Conservation (phyloP, 92 coral and sea anemone species). For the Bergia puertoricense region DNA sequence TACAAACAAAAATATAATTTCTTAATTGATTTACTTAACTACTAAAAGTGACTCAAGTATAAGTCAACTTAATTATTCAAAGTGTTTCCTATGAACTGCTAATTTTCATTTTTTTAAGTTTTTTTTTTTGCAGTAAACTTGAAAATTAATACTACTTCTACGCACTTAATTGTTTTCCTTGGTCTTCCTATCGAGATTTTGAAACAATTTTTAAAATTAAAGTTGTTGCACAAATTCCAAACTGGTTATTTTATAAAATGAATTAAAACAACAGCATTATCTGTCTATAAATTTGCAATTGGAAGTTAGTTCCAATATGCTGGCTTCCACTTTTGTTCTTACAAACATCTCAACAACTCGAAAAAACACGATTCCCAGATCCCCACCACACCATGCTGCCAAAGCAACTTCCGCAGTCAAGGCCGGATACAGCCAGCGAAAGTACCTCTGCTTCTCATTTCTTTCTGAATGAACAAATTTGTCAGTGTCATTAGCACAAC, state of each 20-base stretch:
- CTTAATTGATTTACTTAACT: too few relatives aligned
- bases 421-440: conserved; percentile 12
- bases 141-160: too few relatives aligned
- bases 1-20: too few relatives aligned
- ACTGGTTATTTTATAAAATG: background rate
- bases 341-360: conserved; percentile 39
- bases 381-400: conserved; percentile 14
- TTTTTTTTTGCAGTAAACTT: too few relatives aligned
- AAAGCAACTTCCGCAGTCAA: conserved; percentile 17
- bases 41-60: too few relatives aligned
- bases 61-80: too few relatives aligned
- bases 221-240: background rate
- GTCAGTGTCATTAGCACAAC: background rate
- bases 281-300: conserved; percentile 17
- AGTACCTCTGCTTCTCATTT: background rate
- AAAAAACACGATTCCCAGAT: background rate
- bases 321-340: conserved; percentile 18
- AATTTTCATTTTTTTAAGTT: too few relatives aligned
- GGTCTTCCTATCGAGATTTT: too few relatives aligned
- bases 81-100: too few relatives aligned
- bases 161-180: too few relatives aligned
- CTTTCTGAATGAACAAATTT: background rate
- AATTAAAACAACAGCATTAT: background rate
- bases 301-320: conserved; percentile 8
- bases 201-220: too few relatives aligned